Evolutionary conservation across 2,888 invertebrate species (phyloP).

Genomic region (Melitaea athalia): DNA sequence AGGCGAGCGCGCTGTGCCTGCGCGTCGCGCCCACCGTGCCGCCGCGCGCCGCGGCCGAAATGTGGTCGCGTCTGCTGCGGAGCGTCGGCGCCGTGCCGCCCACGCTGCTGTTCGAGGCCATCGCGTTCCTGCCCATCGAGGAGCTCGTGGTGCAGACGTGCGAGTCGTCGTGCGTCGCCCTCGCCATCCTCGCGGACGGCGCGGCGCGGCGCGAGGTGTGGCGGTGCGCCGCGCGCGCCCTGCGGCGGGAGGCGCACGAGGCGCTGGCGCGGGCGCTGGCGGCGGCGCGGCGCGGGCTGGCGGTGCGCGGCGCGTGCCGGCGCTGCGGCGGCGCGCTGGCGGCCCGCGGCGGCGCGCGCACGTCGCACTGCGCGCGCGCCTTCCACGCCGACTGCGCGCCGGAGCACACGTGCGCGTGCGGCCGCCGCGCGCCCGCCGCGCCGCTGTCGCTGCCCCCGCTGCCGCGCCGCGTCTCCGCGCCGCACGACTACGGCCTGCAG

Average conservation of each 20-base stretch:
- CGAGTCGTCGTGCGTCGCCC: slow-evolving; percentile 52
- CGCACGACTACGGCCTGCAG: slow-evolving; percentile 52
- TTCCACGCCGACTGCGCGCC: slow-evolving; percentile 57
- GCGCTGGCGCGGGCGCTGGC: slow-evolving; percentile 58
- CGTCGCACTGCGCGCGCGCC: slow-evolving; percentile 69
- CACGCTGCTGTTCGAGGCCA: slow-evolving; percentile 62
- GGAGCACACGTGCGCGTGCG: slow-evolving; percentile 61
- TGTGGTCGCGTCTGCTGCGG: slow-evolving; percentile 60
- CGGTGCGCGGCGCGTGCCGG: slow-evolving; percentile 62
- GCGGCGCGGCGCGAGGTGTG: slow-evolving; percentile 48
- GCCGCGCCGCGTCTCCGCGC: slow-evolving; percentile 43
- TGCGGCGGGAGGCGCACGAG: slow-evolving; percentile 58
- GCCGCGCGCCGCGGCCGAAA: slow-evolving; percentile 48
- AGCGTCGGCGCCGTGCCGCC: slow-evolving; percentile 52
- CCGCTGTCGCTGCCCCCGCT: slow-evolving; percentile 42
- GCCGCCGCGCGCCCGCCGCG: slow-evolving; percentile 49
- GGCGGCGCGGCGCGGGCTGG: slow-evolving; percentile 57
- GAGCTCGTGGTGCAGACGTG: slow-evolving; percentile 53
- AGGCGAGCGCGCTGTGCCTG: slow-evolving; percentile 61
- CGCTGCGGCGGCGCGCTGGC: slow-evolving; percentile 56
- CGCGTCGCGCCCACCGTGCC: slow-evolving; percentile 59
- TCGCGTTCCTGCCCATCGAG: slow-evolving; percentile 59
- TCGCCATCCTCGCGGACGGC: slow-evolving; percentile 50
- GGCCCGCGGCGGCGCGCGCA: slow-evolving; percentile 49
- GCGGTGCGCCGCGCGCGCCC: slow-evolving; percentile 50